Evolutionary conservation across 2,113 vertebrate species (phyloP).

Genomic region (Nesospiza acunhae): DNA sequence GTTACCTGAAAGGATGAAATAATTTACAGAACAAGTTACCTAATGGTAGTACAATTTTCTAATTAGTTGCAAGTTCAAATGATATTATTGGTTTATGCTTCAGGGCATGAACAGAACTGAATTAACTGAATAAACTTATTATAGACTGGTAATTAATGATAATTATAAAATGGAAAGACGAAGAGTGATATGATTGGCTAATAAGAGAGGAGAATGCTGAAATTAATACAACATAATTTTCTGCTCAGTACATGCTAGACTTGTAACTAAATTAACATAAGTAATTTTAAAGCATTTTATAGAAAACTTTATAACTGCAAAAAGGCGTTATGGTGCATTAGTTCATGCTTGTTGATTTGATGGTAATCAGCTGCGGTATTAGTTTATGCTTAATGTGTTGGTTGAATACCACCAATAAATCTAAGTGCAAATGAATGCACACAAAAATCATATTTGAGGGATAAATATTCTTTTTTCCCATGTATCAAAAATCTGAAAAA

Average conservation of each 20-base stretch:
- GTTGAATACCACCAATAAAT: conserved; percentile 6
- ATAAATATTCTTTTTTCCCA: background rate
- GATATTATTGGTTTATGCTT: conserved; percentile 63
- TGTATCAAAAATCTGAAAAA: background rate
- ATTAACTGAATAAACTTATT: conserved; percentile 79
- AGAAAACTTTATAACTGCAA: conserved; percentile 66
- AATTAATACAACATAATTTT: conserved; percentile 76
- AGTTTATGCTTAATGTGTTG: background rate
- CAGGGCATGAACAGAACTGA: conserved; percentile 66
- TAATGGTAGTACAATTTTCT: conserved; percentile 60
- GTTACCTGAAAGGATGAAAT: conserved; percentile 58
- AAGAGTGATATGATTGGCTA: conserved; percentile 69
- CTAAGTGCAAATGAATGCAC: background rate
- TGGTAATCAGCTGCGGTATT: conserved; percentile 47
- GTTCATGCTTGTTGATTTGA: conserved; percentile 63
- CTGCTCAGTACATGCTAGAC: conserved; percentile 61
- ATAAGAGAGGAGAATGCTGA: conserved; percentile 67
- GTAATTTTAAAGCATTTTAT: conserved; percentile 70
- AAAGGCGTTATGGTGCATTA: conserved; percentile 53
- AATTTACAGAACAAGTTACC: conserved; percentile 52
- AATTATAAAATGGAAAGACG: conserved; percentile 73
- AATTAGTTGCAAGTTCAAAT: conserved; percentile 65
- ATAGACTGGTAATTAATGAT: conserved; percentile 74
- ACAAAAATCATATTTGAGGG: background rate
- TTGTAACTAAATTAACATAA: conserved; percentile 72